Evolutionary conservation across 2,797 vertebrate genomes (phyloP).

Genomic region (Epinephelus coioides): DNA sequence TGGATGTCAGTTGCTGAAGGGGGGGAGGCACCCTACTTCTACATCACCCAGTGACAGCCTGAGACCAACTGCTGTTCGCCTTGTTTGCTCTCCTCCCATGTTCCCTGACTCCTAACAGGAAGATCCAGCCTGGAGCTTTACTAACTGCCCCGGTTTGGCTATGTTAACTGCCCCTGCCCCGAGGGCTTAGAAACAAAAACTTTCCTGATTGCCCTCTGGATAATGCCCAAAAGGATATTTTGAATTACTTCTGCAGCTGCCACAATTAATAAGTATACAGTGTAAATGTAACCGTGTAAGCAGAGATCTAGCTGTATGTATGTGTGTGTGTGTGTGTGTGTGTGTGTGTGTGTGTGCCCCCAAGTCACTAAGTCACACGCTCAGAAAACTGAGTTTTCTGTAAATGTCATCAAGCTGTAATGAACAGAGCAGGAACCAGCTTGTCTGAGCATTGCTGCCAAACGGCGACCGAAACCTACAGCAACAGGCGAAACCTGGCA

Average conservation of each 20-base stretch:
- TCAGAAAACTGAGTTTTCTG: slow-evolving; percentile 57
- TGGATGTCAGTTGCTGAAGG: slow-evolving; percentile 41
- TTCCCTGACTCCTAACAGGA: slow-evolving; percentile 29
- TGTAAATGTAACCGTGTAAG: slow-evolving; percentile 5
- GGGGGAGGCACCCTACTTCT: not conserved
- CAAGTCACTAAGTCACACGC: slow-evolving; percentile 57
- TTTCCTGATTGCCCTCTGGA: slow-evolving; percentile 31
- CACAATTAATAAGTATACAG: slow-evolving; percentile 14
- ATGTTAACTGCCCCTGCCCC: slow-evolving; percentile 56
- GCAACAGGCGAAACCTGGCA: slow-evolving; percentile 88
- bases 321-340: slow-evolving; percentile 4
- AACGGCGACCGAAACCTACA: slow-evolving; percentile 87
- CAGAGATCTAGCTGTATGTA: slow-evolving; percentile 11
- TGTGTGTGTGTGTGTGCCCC: slow-evolving; percentile 35
- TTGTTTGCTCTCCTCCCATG: slow-evolving; percentile 43
- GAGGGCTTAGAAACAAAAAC: slow-evolving; percentile 71
- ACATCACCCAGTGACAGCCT: slow-evolving; percentile 25
- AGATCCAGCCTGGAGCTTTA: slow-evolving; percentile 49
- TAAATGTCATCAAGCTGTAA: slow-evolving; percentile 73
- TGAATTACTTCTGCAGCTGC: slow-evolving; percentile 20
- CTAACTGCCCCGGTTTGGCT: slow-evolving; percentile 32
- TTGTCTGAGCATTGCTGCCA: slow-evolving; percentile 78
- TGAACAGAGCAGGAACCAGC: slow-evolving; percentile 86
- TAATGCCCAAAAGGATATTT: slow-evolving; percentile 23
- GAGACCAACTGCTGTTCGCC: slow-evolving; percentile 39